Conservation (phyloP, 2,113 vertebrate species). For the Clarias batrachus region DNA sequence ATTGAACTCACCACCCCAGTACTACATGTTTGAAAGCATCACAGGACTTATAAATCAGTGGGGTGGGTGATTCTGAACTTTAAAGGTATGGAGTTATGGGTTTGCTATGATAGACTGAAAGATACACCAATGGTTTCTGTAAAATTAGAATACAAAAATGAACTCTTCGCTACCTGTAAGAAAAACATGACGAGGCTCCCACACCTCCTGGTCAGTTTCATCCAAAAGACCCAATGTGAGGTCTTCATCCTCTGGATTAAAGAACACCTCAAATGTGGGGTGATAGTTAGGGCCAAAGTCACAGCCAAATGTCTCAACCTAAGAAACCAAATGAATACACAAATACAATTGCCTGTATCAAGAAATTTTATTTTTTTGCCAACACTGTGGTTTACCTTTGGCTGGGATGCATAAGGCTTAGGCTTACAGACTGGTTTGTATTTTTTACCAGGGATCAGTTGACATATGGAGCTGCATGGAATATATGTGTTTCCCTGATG, state of each 20-base stretch:
- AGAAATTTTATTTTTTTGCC: not conserved
- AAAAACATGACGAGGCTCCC: constrained; percentile 9
- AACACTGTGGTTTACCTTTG: constrained; percentile 7
- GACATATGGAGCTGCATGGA: constrained; percentile 24
- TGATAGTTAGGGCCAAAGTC: constrained; percentile 28
- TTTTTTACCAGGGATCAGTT: not conserved
- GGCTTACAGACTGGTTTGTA: constrained; percentile 24
- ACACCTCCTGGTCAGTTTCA: not conserved
- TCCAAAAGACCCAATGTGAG: constrained; percentile 22
- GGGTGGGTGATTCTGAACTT: not conserved
- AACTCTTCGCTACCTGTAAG: not conserved
- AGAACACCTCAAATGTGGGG: constrained; percentile 27
- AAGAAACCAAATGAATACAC: not conserved
- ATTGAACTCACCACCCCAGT: not conserved
- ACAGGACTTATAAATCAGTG: not conserved
- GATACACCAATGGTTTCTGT: not conserved
- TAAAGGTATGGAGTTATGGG: not conserved
- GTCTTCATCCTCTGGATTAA: not conserved
- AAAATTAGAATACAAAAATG: not conserved
- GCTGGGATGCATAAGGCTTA: constrained; percentile 9
- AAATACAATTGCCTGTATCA: too few species aligned
- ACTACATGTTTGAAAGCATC: not conserved
- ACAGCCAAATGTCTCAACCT: not conserved
- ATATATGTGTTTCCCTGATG: not conserved
- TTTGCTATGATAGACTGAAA: not conserved